Evolutionary conservation across 1,140 invertebrate genomes (phyloP).

Genomic region (Drosophila busckii): DNA sequence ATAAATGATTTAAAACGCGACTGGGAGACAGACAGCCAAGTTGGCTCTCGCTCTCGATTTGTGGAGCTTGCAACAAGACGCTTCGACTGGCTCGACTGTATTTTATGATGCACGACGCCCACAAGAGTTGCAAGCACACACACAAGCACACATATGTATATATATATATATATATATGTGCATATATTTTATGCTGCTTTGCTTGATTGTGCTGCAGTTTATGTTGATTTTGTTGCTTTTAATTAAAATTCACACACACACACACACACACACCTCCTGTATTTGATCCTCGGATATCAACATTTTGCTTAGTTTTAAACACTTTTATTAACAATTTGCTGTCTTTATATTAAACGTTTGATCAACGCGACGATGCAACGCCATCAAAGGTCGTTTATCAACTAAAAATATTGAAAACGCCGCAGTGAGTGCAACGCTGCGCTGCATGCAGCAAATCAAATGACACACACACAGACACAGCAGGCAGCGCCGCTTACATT

Average conservation of each 20-base stretch:
- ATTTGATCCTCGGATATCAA: slow-evolving; percentile 75
- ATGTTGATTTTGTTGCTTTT: too few relatives aligned
- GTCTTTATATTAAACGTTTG: slow-evolving; percentile 28
- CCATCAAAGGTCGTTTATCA: slow-evolving; percentile 79
- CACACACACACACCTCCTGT: slow-evolving; percentile 58
- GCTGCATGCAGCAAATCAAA: slow-evolving; percentile 37
- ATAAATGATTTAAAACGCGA: slow-evolving; percentile 72
- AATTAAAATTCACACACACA: background rate
- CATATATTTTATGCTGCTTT: background rate
- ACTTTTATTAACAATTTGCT: slow-evolving; percentile 16
- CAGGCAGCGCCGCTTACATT: slow-evolving; percentile 28
- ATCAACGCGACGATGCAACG: slow-evolving; percentile 75
- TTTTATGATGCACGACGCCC: slow-evolving; percentile 76
- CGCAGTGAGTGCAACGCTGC: slow-evolving; percentile 22
- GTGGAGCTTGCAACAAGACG: background rate
- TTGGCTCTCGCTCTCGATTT: slow-evolving; percentile 13
- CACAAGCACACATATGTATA: background rate
- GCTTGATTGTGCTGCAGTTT: too few relatives aligned
- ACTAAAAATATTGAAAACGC: slow-evolving; percentile 72
- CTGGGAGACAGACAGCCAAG: slow-evolving; percentile 13
- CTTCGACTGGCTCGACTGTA: slow-evolving; percentile 42
- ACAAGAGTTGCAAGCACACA: slow-evolving; percentile 48
- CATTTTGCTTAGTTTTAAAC: slow-evolving; percentile 40
- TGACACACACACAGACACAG: slow-evolving; percentile 37
- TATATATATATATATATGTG: slow-evolving; percentile 3